Evolutionary conservation across 2,113 vertebrate species (phyloP).

Genomic region (Petromus typicus): DNA sequence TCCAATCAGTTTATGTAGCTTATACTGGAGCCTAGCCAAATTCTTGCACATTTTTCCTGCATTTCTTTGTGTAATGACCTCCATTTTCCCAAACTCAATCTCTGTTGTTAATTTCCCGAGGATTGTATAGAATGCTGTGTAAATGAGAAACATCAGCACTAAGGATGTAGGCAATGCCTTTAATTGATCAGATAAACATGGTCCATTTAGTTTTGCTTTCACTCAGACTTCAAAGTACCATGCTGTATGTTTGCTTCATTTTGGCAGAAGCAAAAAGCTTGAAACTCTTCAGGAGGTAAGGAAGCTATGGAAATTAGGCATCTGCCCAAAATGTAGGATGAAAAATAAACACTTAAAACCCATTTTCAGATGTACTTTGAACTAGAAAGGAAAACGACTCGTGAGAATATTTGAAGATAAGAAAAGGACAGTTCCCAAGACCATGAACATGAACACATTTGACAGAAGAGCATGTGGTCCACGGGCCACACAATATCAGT

Average conservation of each 20-base stretch:
- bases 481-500: neutral
- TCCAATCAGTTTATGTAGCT: neutral
- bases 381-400: conserved; percentile 48
- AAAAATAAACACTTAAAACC: conserved; percentile 79
- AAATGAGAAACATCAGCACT: conserved; percentile 78
- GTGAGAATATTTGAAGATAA: conserved; percentile 56
- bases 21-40: conserved; percentile 43
- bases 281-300: conserved; percentile 73
- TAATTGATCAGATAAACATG: conserved; percentile 83
- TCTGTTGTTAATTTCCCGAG: conserved; percentile 80
- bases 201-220: conserved; percentile 80
- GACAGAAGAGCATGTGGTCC: conserved; percentile 36
- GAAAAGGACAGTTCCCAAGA: conserved; percentile 42
- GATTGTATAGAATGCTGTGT: conserved; percentile 65
- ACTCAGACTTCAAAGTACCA: conserved; percentile 78
- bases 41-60: conserved; percentile 11
- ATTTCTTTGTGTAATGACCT: conserved; percentile 46
- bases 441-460: conserved; percentile 26
- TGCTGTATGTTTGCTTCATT: conserved; percentile 73
- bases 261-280: conserved; percentile 78
- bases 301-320: conserved; percentile 78
- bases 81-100: conserved; percentile 43
- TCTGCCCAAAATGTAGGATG: conserved; percentile 73
- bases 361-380: conserved; percentile 77
- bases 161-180: conserved; percentile 60